Percentiles rank a stretch among this genome's conserved stretches.
Evolutionary conservation across 2,113 vertebrate genomes (phyloP).

Genomic region (Microcebus jonahi): DNA sequence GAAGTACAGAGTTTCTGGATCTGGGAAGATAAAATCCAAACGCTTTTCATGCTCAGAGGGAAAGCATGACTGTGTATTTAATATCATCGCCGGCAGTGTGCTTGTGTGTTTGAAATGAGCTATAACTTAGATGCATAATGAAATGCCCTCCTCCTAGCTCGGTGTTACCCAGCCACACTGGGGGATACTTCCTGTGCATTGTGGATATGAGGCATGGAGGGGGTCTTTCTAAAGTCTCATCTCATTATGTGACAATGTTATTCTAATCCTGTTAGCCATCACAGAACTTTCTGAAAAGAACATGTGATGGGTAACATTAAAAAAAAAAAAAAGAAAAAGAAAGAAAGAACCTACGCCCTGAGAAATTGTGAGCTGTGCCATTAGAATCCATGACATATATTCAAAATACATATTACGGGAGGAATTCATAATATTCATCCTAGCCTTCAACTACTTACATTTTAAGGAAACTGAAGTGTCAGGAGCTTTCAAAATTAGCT

Average conservation of each 20-base stretch:
- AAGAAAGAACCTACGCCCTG: neutral
- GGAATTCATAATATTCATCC: neutral
- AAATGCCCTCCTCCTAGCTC: conserved; percentile 1
- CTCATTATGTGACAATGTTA: neutral
- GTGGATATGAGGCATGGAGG: no score
- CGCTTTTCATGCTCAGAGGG: neutral
- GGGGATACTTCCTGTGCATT: neutral
- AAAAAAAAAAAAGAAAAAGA: neutral
- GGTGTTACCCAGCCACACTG: neutral
- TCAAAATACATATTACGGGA: neutral
- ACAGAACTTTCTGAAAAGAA: conserved; percentile 10
- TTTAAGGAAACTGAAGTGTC: neutral
- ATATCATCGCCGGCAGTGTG: no score
- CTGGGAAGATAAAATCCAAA: neutral
- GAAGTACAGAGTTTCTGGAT: conserved; percentile 5
- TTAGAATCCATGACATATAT: neutral
- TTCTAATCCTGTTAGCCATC: neutral
- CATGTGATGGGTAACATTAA: neutral
- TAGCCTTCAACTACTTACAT: neutral
- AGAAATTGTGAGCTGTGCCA: neutral
- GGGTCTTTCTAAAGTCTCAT: neutral
- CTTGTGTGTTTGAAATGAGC: conserved; percentile 5
- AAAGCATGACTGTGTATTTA: neutral
- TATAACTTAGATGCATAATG: neutral
- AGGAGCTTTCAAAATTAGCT: conserved; percentile 48